These are phyloP conservation scores for Asobara japonica DNA, from an alignment of 1,140 invertebrate species.

Conservation along the genomic window DNA sequence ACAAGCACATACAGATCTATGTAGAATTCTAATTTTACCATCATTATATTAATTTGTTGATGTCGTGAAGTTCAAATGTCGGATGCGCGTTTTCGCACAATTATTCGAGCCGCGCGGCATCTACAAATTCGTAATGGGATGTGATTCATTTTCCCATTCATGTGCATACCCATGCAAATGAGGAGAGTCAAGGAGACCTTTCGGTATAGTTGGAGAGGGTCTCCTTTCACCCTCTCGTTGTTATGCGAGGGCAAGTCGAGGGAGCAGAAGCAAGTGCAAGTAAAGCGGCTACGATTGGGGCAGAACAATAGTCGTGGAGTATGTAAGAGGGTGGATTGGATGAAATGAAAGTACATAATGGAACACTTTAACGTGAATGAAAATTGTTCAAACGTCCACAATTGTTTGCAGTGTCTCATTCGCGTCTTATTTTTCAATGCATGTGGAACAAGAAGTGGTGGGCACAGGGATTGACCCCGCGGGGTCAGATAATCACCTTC, in stretches of 20 bases:
- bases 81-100: constrained; percentile 28
- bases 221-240: constrained; percentile 31
- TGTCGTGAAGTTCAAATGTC: background rate
- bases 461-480: too few relatives aligned
- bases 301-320: constrained; percentile 24
- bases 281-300: constrained; percentile 23
- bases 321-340: background rate
- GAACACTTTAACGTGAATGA: constrained; percentile 10
- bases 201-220: constrained; percentile 23
- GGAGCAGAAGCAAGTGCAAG: constrained; percentile 19
- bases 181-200: constrained; percentile 26
- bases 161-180: constrained; percentile 37
- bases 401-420: background rate
- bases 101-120: constrained; percentile 38
- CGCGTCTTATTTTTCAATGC: too few relatives aligned
- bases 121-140: constrained; percentile 41
- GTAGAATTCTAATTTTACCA: too few relatives aligned
- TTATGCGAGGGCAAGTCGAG: background rate
- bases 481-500: too few relatives aligned
- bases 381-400: background rate
- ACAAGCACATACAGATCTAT: background rate
- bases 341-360: constrained; percentile 29
- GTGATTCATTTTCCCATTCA: constrained; percentile 41
- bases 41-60: too few relatives aligned
- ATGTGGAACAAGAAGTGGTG: too few relatives aligned